Conservation (phyloP, 2,888 invertebrate genomes). For the Eurytoma californica region DNA sequence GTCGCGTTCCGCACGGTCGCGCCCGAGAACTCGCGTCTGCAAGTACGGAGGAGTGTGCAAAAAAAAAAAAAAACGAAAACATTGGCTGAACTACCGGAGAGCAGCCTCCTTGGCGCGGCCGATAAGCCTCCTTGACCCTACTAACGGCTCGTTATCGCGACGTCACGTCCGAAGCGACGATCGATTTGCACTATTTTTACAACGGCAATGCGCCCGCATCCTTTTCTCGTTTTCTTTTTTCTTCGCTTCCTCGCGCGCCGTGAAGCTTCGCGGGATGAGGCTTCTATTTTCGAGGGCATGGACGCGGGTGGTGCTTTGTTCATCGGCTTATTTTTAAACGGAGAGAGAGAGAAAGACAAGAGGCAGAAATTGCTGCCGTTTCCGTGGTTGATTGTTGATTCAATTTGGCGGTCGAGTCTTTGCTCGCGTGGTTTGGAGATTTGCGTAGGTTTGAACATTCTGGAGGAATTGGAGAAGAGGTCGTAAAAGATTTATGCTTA, state of each 20-base stretch:
- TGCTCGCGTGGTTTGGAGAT: no score
- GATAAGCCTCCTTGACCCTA: conserved; percentile 42
- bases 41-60: no score
- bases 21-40: no score
- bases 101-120: conserved; percentile 2
- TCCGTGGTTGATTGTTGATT: no score
- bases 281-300: background rate
- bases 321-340: background rate
- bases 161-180: conserved; percentile 5
- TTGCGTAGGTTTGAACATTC: no score
- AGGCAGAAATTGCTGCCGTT: background rate
- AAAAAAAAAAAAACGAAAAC: background rate
- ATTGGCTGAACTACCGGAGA: no score
- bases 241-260: background rate
- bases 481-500: no score
- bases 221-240: background rate
- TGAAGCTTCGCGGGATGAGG: background rate
- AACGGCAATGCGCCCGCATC: background rate
- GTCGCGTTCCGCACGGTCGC: no score
- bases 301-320: background rate
- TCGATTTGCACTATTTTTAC: conserved; percentile 22
- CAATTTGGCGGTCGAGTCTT: no score
- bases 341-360: background rate
- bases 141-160: conserved; percentile 16
- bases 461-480: no score